phyloP scores from a whole-genome alignment of 2,888 invertebrate species.

The Oscheius sp. region DNA sequence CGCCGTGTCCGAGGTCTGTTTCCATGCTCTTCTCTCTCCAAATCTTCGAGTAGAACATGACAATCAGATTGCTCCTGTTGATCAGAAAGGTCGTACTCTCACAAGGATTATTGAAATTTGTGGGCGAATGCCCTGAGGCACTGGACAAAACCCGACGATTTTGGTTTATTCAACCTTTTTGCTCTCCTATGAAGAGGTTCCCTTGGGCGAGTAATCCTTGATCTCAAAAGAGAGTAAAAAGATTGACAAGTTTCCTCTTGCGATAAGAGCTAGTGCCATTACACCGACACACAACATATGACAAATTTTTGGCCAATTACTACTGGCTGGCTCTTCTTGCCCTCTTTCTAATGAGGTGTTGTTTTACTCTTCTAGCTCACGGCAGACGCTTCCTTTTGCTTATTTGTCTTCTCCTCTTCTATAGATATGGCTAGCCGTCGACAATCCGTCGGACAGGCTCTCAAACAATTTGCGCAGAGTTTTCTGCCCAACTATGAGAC shows the following conservation, averaged over 20 bases:
- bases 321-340: no score
- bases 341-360: not conserved
- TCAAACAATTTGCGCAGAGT: slow-evolving; percentile 32
- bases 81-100: no score
- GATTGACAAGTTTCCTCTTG: slow-evolving; percentile 13
- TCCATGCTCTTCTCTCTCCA: no score
- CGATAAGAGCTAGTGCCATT: not conserved
- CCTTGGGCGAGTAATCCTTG: not conserved
- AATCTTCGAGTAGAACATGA: no score
- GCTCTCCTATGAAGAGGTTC: no score
- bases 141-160: not conserved
- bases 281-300: slow-evolving; percentile 10
- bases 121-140: not conserved
- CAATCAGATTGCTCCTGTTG: no score
- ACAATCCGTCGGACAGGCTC: slow-evolving; percentile 28
- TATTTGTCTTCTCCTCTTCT: not conserved
- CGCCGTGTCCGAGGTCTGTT: no score
- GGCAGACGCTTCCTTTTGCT: not conserved
- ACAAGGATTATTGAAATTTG: not conserved
- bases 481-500: slow-evolving; percentile 16
- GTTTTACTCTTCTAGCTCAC: not conserved
- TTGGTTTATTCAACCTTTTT: no score
- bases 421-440: slow-evolving; percentile 25
- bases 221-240: not conserved
- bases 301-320: slow-evolving; percentile 23